Evolutionary conservation across 1,140 invertebrate genomes (phyloP).

Genomic region (Akabosia matsudoensis): DNA sequence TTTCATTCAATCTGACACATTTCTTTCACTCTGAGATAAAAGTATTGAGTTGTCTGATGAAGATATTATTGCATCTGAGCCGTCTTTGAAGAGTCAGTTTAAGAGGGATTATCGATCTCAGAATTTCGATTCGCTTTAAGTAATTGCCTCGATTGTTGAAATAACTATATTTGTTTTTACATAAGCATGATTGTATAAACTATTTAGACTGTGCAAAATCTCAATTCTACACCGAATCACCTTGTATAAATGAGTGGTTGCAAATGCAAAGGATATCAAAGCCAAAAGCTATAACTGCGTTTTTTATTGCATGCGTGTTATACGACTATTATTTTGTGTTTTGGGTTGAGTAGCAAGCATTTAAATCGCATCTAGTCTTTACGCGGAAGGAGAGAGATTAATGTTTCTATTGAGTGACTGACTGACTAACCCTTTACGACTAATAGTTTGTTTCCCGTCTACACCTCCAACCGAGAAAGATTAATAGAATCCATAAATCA

Average conservation of each 20-base stretch:
- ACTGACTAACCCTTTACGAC: constrained; percentile 17
- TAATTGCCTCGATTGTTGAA: no score
- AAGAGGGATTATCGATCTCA: no score
- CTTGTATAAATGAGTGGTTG: neutral
- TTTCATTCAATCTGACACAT: constrained; percentile 31
- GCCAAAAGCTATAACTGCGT: neutral
- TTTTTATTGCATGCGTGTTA: neutral
- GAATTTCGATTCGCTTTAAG: no score
- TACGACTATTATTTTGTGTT: no score
- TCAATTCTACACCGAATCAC: neutral
- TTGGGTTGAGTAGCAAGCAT: no score
- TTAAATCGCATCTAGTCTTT: neutral
- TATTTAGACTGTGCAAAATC: constrained; percentile 4
- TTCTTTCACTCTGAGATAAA: constrained; percentile 16
- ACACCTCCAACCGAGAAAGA: constrained; percentile 21
- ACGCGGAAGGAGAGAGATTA: neutral
- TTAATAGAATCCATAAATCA: constrained; percentile 14
- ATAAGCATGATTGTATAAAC: no score
- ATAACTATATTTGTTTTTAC: no score
- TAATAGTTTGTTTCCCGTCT: constrained; percentile 23
- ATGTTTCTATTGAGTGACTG: constrained; percentile 17
- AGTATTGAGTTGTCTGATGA: no score
- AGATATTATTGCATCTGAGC: no score
- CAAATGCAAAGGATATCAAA: neutral
- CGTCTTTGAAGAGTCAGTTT: no score